Conservation (phyloP, 2,113 vertebrate species). For the Euleptes europaea region DNA sequence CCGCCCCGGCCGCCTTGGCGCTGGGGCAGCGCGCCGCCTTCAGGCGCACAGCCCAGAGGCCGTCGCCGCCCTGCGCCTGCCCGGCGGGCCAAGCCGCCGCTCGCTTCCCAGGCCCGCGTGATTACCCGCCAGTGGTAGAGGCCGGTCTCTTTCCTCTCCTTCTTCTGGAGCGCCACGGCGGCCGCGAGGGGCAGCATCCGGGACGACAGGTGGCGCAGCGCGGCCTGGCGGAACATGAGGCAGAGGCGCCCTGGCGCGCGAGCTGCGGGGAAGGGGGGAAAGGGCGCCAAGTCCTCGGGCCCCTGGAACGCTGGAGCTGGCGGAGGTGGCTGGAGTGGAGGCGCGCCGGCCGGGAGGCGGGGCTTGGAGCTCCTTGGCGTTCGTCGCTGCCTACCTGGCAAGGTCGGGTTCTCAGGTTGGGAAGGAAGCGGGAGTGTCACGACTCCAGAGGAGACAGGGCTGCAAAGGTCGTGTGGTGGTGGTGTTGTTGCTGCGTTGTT, state of each 20-base stretch:
- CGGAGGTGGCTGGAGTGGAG: neutral
- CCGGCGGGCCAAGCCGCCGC: neutral
- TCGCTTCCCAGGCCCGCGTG: neutral
- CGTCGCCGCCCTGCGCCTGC: neutral
- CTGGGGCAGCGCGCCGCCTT: too few species aligned
- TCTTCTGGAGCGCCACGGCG: slow-evolving; percentile 58
- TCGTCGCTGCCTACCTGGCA: too few species aligned
- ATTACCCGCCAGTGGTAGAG: slow-evolving; percentile 63
- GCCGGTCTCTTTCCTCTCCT: slow-evolving; percentile 59
- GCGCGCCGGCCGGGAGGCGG: neutral
- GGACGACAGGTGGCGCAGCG: slow-evolving; percentile 47
- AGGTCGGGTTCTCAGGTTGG: neutral
- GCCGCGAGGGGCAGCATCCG: slow-evolving; percentile 68
- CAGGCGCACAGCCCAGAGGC: too few species aligned
- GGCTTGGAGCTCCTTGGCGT: neutral
- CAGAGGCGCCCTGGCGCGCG: neutral
- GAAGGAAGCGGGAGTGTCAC: neutral
- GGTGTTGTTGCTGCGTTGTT: too few species aligned
- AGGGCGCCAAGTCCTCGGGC: neutral
- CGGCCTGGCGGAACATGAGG: slow-evolving; percentile 63
- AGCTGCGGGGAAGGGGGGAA: neutral
- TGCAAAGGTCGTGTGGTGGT: neutral
- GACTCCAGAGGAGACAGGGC: neutral
- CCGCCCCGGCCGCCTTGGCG: too few species aligned
- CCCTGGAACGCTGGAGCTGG: too few species aligned